phyloP scores from a whole-genome alignment of 2,113 vertebrate genomes.

The Tragelaphus buxtoni region DNA sequence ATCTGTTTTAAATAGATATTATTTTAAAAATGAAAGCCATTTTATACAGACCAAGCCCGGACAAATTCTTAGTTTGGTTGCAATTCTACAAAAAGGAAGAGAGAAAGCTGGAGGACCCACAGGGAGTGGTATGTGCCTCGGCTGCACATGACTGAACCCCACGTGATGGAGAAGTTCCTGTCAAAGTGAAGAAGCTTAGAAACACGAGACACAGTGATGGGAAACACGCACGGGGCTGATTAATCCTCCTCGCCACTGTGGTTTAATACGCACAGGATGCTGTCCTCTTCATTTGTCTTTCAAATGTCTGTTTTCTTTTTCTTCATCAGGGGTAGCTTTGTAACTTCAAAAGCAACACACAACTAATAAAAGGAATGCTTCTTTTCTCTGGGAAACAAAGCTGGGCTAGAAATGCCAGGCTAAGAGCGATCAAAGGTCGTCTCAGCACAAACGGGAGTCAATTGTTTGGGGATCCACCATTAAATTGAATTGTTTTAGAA shows the following conservation, averaged over 20 bases:
- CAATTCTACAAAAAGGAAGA: not conserved
- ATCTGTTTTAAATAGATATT: not conserved
- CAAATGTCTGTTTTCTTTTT: not conserved
- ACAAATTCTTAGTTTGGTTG: not conserved
- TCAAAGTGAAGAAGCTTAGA: not conserved
- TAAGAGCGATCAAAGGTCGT: slow-evolving; percentile 45
- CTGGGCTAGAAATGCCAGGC: not conserved
- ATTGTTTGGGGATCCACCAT: not conserved
- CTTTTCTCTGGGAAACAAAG: not conserved
- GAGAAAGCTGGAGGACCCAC: not conserved
- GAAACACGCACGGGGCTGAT: not conserved
- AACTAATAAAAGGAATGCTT: not conserved
- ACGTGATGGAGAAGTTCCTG: not conserved
- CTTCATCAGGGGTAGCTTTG: not conserved
- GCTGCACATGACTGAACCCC: not conserved
- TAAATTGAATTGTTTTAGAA: not conserved
- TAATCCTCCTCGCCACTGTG: not conserved
- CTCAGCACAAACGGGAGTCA: not conserved
- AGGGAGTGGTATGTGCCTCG: rapidly evolving
- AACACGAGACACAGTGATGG: not conserved
- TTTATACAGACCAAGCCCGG: not conserved
- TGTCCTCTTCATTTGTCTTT: not conserved
- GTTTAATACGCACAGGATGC: not conserved
- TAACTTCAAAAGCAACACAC: slow-evolving; percentile 11
- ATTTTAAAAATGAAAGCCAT: not conserved